Conservation (phyloP, 2,113 vertebrate species). For the Pseudopipra pipra region DNA sequence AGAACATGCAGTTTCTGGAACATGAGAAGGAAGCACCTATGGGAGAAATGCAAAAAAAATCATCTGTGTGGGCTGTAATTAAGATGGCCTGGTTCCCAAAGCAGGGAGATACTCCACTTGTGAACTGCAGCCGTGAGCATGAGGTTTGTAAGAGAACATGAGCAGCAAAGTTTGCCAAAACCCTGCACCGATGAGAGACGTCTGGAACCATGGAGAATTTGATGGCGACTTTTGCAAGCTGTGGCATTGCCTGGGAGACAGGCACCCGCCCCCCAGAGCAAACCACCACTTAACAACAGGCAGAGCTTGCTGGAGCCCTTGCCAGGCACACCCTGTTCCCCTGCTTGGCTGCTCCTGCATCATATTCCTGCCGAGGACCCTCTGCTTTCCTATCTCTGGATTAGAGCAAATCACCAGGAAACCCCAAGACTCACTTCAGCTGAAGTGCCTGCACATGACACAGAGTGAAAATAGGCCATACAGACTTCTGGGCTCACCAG, state of each 20-base stretch:
- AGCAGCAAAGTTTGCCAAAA: not conserved
- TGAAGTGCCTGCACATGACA: not conserved
- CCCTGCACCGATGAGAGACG: fast-evolving
- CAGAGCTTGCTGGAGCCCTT: not conserved
- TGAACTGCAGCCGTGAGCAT: not conserved
- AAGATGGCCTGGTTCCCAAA: not conserved
- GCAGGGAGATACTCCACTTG: not conserved
- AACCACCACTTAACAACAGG: not conserved
- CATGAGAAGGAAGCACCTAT: not conserved
- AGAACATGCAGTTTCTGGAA: not conserved
- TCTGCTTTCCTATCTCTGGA: not conserved
- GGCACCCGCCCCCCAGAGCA: not conserved
- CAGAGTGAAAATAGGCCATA: not conserved
- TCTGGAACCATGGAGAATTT: not conserved
- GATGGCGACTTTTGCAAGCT: not conserved
- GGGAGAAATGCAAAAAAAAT: not conserved
- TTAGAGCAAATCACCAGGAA: not conserved
- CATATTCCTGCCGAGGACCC: not conserved
- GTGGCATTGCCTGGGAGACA: not conserved
- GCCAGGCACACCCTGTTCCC: fast-evolving
- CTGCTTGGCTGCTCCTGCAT: not conserved
- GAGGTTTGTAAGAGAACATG: not conserved
- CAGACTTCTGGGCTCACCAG: not conserved
- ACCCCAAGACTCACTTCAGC: not conserved
- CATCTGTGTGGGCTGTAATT: not conserved